Evolutionary conservation across 1,140 invertebrate genomes (phyloP).

Genomic region (Drosophila lini): DNA sequence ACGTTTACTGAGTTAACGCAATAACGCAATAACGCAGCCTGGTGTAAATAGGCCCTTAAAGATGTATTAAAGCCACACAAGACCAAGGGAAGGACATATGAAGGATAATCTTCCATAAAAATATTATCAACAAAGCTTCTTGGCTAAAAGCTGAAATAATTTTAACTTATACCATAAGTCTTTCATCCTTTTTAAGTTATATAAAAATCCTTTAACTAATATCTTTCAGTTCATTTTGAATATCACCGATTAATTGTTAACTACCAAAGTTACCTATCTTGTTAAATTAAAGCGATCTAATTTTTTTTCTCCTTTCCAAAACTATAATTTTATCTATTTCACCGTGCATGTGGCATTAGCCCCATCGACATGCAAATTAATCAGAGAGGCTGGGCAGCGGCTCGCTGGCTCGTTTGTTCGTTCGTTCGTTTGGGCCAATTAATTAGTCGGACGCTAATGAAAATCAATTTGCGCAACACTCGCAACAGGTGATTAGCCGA

Average conservation of each 20-base stretch:
- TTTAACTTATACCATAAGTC: too few relatives aligned
- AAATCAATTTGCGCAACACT: conserved; percentile 64
- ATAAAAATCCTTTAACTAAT: not conserved
- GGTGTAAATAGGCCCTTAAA: too few relatives aligned
- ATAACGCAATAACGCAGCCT: too few relatives aligned
- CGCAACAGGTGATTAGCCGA: conserved; percentile 52
- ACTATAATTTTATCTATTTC: conserved; percentile 13
- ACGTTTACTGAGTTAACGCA: too few relatives aligned
- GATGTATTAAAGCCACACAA: not conserved
- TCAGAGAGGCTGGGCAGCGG: conserved; percentile 34
- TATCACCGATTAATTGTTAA: not conserved
- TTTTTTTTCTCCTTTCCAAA: not conserved
- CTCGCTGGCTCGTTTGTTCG: conserved; percentile 7
- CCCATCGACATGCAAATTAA: conserved; percentile 58
- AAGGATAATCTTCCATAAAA: too few relatives aligned
- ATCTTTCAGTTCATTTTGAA: not conserved
- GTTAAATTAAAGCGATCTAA: not conserved
- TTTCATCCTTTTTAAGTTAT: too few relatives aligned
- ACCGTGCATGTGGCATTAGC: conserved; percentile 24
- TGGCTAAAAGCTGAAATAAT: too few relatives aligned
- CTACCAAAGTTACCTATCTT: not conserved
- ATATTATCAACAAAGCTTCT: too few relatives aligned
- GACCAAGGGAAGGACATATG: too few relatives aligned
- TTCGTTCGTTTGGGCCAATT: conserved; percentile 53
- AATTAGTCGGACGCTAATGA: conserved; percentile 59